Evolutionary conservation across 2,888 invertebrate genomes (phyloP), one percentile per base, ranked within the genome.

Genomic region (Lithophane ornitopus): DNA sequence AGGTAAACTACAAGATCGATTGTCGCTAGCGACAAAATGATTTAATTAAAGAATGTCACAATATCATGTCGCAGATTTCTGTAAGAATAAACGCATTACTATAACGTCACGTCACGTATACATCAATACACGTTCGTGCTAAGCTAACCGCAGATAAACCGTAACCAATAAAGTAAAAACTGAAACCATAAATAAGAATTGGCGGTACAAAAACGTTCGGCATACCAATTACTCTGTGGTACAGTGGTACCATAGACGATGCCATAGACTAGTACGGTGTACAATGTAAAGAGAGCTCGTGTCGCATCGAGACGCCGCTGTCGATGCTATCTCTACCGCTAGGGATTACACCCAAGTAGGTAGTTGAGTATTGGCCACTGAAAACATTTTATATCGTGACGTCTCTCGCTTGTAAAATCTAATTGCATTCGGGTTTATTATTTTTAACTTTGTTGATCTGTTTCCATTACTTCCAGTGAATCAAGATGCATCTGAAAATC

Each of bases 301-400:
- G 92, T 93, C 90, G 89, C 90, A 87, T 88, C 85, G 75, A 84
- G 78, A 85, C 91, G 91, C 81, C 89, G 85, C 90, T 93, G 94
- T 93, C 92, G 95, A 95, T 95, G 93, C 88, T 95, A 95, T 95
- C 95, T 90, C 86, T 82, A 77, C 85, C 74, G 87, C 89, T 87
- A 87, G 89, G 93, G 94, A 95, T 93, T 93, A 92, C 91, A 92
- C 93, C 91, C 59, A 28, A 92, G 77, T 90, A 4, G 6, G 6
- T 1, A 62, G 12, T 0, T 3, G 44, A 76, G 86, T 34, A 90
- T 92, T 94, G 94, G 90, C 77, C 34, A 67, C 14, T 56, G 56
- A 56, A 26, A 56, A 54, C 4, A n/a, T n/a, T 54, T 54, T n/a
- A n/a, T 12, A 12, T n/a, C 12, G n/a, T n/a, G 26, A 14, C 7